Conservation (phyloP, 2,797 vertebrate genomes). For the Apogon hyalosoma region DNA sequence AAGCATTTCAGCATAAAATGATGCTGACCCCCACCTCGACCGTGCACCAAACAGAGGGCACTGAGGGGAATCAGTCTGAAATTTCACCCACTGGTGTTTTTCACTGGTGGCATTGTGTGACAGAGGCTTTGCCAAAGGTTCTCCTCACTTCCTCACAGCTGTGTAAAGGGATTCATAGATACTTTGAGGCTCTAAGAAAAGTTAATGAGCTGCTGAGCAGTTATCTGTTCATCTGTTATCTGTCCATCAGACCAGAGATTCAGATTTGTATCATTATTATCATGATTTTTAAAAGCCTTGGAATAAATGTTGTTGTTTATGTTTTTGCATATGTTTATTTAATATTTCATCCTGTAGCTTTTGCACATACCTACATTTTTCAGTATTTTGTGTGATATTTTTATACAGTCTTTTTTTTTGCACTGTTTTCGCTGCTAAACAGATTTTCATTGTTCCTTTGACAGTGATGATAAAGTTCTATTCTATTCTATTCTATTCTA, state of each 20-base stretch:
- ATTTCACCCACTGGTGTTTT: conserved; percentile 29
- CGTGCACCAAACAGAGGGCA: not conserved
- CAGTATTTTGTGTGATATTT: too few species aligned
- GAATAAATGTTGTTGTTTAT: too few species aligned
- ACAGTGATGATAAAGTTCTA: too few species aligned
- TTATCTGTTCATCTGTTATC: conserved; percentile 11
- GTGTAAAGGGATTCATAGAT: conserved; percentile 14
- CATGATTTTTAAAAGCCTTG: too few species aligned
- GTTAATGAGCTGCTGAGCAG: conserved; percentile 2
- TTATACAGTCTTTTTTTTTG: too few species aligned
- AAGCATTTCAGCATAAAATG: conserved; percentile 33
- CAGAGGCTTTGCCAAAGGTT: not conserved
- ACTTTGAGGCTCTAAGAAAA: conserved; percentile 5
- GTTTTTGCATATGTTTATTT: too few species aligned
- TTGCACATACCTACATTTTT: too few species aligned
- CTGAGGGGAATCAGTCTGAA: conserved; percentile 22
- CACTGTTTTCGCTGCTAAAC: too few species aligned
- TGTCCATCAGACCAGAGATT: not conserved
- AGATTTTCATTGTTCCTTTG: too few species aligned
- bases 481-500: too few species aligned
- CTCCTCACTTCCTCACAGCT: conserved; percentile 1
- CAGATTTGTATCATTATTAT: too few species aligned
- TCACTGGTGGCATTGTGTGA: not conserved
- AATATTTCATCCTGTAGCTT: too few species aligned
- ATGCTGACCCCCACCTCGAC: conserved; percentile 15